Conservation (phyloP, 2,797 vertebrate species). For the Tenualosa thibaudeaui region DNA sequence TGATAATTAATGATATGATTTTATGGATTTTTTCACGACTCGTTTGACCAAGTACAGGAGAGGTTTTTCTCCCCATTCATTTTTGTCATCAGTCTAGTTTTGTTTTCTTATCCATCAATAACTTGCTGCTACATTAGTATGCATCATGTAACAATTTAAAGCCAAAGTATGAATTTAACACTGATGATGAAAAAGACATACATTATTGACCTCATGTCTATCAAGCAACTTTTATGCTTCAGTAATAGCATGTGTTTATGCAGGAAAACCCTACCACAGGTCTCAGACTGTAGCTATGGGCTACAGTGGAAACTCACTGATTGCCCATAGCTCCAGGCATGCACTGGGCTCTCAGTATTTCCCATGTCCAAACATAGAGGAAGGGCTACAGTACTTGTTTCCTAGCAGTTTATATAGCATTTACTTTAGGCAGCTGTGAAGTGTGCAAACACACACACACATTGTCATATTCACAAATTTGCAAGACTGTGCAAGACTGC, state of each 20-base stretch:
- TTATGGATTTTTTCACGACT: conserved; percentile 8
- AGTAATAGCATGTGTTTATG: background rate
- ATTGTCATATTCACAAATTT: background rate
- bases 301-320: background rate
- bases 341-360: background rate
- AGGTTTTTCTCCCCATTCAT: background rate
- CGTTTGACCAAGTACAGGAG: background rate
- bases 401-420: background rate
- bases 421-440: background rate
- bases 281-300: background rate
- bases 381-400: background rate
- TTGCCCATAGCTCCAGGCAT: background rate
- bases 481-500: background rate
- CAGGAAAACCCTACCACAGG: background rate
- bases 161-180: background rate
- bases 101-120: background rate
- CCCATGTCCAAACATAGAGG: background rate
- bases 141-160: background rate
- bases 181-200: no score
- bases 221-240: background rate
- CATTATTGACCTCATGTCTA: no score
- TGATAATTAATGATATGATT: conserved; percentile 20
- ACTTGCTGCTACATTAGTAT: background rate
- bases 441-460: background rate
- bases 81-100: background rate